These are phyloP conservation scores for Ellobium chinense DNA, from an alignment of 2,888 invertebrate species.

Conservation along the genomic window DNA sequence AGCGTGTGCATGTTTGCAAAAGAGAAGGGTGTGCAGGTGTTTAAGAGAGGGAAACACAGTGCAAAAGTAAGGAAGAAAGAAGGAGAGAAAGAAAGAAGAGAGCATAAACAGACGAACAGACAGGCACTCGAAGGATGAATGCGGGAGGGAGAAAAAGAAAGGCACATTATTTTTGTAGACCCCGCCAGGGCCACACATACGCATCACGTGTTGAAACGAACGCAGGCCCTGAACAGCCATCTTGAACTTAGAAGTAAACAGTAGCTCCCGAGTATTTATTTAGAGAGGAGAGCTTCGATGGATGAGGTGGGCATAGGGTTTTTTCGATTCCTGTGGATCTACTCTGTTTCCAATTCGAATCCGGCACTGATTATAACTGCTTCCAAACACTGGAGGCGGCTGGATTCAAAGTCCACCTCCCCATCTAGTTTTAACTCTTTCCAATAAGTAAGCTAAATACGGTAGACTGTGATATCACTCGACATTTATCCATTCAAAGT, in stretches of 20 bases:
- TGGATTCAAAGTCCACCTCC: too few species aligned
- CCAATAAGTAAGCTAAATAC: too few species aligned
- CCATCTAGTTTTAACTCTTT: too few species aligned
- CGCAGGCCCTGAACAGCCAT: conserved; percentile 2
- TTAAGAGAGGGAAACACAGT: background rate
- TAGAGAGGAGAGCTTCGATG: background rate
- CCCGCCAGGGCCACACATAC: background rate
- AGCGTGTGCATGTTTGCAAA: background rate
- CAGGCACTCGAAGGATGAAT: background rate
- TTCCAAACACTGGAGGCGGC: too few species aligned
- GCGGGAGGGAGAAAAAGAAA: conserved; percentile 18
- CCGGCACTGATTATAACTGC: too few species aligned
- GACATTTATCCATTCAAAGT: too few species aligned
- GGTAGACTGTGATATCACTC: too few species aligned
- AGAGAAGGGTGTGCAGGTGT: background rate
- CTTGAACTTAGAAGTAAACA: conserved; percentile 16
- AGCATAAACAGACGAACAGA: background rate
- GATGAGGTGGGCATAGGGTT: background rate
- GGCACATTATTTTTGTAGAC: background rate
- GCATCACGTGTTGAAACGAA: conserved; percentile 2
- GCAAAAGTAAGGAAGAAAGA: background rate
- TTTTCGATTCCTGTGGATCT: too few species aligned
- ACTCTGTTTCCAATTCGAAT: too few species aligned
- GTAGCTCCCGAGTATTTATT: conserved; percentile 15
- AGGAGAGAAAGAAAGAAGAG: background rate